These are phyloP conservation scores for Leptinotarsa texana DNA, from an alignment of 1,140 invertebrate genomes.

Conservation along the genomic window DNA sequence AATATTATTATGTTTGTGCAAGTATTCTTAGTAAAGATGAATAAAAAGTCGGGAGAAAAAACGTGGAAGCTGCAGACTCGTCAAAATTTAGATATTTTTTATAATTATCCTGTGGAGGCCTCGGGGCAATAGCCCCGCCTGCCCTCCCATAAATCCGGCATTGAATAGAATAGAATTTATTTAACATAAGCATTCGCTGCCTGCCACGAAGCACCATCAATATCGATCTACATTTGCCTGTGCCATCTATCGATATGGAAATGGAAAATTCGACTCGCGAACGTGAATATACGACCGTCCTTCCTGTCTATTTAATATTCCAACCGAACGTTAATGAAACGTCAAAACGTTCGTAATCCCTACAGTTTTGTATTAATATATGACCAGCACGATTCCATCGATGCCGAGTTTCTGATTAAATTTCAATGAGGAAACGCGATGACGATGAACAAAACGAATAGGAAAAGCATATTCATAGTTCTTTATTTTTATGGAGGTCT, in stretches of 20 bases:
- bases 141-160: no score
- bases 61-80: no score
- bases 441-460: background rate
- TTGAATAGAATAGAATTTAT: background rate
- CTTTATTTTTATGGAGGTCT: no score
- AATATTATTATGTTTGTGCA: no score
- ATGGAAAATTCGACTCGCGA: background rate
- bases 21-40: no score
- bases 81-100: no score
- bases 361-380: background rate
- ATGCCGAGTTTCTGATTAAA: background rate
- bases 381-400: background rate
- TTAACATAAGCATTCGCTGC: background rate
- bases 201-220: background rate
- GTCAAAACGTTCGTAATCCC: background rate
- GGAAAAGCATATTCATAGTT: background rate
- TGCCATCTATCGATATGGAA: background rate
- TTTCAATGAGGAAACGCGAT: background rate
- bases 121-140: no score
- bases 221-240: background rate
- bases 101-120: no score
- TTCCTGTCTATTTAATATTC: background rate
- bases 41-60: no score
- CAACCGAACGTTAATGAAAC: constrained; percentile 3
- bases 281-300: background rate